phyloP scores from a whole-genome alignment of 2,797 vertebrate species.

The Tamandua tetradactyla region DNA sequence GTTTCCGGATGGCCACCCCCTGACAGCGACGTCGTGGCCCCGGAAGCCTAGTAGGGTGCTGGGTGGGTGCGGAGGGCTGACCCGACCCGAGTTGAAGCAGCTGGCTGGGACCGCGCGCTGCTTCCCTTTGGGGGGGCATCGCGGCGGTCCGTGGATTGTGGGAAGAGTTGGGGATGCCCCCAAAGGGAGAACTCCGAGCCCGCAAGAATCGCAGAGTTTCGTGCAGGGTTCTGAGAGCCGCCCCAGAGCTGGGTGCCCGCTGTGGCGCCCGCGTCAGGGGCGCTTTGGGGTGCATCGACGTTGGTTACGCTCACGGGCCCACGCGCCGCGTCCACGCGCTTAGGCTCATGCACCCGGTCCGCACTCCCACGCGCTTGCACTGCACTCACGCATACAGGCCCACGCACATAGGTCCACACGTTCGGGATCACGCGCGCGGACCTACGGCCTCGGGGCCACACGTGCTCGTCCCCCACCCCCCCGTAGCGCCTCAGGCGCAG shows the following conservation, averaged over 20 bases:
- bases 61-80: neutral
- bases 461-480: too few species aligned
- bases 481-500: too few species aligned
- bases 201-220: fast-evolving
- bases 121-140: neutral
- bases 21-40: fast-evolving
- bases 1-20: neutral
- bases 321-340: fast-evolving
- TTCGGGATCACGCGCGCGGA: neutral
- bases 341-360: fast-evolving
- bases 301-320: too few species aligned
- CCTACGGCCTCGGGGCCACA: too few species aligned
- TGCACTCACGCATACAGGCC: too few species aligned
- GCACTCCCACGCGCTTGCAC: too few species aligned
- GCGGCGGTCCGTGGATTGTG: neutral
- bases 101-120: neutral
- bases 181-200: neutral
- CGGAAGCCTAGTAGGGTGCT: fast-evolving
- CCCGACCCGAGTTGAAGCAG: neutral
- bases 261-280: neutral
- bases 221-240: neutral
- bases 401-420: neutral
- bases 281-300: fast-evolving
- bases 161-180: neutral
- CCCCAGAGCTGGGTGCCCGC: neutral